Conservation (phyloP, 2,797 vertebrate genomes). For the Ciconia nigra region DNA sequence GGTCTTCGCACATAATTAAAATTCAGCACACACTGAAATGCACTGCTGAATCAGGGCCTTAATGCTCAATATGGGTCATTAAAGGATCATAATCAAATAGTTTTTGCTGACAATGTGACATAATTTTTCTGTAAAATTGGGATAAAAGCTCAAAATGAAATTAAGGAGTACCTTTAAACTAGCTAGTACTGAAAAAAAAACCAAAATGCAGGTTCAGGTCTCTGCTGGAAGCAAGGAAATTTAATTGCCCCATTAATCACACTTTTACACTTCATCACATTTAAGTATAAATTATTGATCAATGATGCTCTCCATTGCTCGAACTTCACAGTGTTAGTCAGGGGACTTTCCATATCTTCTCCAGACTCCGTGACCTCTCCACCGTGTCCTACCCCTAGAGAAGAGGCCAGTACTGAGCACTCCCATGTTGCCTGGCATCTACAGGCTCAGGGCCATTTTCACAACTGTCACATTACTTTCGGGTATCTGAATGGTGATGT, state of each 20-base stretch:
- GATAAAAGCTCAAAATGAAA: neutral
- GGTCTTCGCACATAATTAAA: neutral
- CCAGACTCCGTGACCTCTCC: neutral
- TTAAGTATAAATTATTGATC: constrained; percentile 43
- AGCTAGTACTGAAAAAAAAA: neutral
- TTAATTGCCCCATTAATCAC: constrained; percentile 66
- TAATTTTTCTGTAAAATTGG: constrained; percentile 10
- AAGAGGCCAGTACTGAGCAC: neutral
- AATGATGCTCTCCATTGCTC: neutral
- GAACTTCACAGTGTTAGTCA: neutral
- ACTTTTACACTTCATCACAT: constrained; percentile 32
- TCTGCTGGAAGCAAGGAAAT: constrained; percentile 28
- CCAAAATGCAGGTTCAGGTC: neutral
- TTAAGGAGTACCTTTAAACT: constrained; percentile 15
- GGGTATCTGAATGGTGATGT: neutral
- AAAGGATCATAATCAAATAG: constrained; percentile 1
- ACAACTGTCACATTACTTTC: neutral
- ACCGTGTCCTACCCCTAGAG: neutral
- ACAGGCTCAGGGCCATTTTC: neutral
- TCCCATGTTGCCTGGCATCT: neutral
- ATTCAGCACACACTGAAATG: neutral
- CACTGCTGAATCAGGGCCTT: constrained; percentile 26
- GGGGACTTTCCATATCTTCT: neutral
- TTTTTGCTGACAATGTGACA: neutral
- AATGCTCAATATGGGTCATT: constrained; percentile 5